These are phyloP conservation scores for Ectemnius lituratus DNA, from an alignment of 2,888 invertebrate genomes.

Conservation along the genomic window DNA sequence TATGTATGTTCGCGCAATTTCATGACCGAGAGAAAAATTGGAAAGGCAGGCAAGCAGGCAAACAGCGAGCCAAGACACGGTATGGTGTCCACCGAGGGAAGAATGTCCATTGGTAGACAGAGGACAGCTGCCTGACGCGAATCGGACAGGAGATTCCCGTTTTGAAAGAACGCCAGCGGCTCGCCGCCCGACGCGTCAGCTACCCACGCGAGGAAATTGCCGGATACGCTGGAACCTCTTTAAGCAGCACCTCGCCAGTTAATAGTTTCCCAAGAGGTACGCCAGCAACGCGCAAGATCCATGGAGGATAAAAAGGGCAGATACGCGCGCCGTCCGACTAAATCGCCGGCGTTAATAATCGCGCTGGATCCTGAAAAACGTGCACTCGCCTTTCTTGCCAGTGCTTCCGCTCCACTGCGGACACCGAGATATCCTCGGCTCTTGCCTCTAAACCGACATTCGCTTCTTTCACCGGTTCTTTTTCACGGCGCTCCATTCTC, in stretches of 20 bases:
- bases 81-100: constrained; percentile 16
- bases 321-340: background rate
- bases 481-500: too few relatives aligned
- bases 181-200: constrained; percentile 12
- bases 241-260: constrained; percentile 9
- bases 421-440: constrained; percentile 18
- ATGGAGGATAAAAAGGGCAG: background rate
- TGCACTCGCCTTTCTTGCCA: background rate
- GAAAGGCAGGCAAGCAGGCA: constrained; percentile 6
- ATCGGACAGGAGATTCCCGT: constrained; percentile 51
- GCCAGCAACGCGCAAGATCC: background rate
- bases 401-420: background rate
- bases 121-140: constrained; percentile 56
- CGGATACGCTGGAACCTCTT: constrained; percentile 4
- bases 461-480: background rate
- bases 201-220: constrained; percentile 36
- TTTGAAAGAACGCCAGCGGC: constrained; percentile 26
- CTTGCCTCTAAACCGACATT: background rate
- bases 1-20: constrained; percentile 56
- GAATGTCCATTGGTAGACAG: constrained; percentile 30
- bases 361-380: background rate
- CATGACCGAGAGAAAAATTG: constrained; percentile 1
- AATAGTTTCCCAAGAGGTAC: constrained; percentile 11
- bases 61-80: constrained; percentile 19
- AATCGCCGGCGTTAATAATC: constrained; percentile 2